phyloP scores from a whole-genome alignment of 2,797 vertebrate species.

The Eremophila alpestris region DNA sequence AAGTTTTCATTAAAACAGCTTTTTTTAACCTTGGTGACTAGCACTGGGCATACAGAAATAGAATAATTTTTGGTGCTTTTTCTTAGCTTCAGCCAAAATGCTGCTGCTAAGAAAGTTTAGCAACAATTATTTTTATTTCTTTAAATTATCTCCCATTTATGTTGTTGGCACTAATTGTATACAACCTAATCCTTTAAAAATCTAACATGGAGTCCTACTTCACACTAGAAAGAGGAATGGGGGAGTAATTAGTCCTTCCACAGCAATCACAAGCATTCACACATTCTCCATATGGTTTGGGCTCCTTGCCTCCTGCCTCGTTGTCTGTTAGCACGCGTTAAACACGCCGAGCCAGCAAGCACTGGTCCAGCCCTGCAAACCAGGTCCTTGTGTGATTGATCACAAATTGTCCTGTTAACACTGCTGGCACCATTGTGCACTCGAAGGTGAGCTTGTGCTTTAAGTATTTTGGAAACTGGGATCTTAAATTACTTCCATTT shows the following conservation, averaged over 20 bases:
- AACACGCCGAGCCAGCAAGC: not conserved
- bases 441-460: not conserved
- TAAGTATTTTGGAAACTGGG: not conserved
- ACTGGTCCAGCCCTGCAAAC: not conserved
- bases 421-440: not conserved
- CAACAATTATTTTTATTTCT: not conserved
- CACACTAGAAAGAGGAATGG: not conserved
- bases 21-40: not conserved
- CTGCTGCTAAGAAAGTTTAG: not conserved
- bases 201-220: not conserved
- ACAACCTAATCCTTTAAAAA: not conserved
- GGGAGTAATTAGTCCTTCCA: not conserved
- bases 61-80: not conserved
- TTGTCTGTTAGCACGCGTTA: fast-evolving
- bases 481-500: not conserved
- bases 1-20: not conserved
- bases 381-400: fast-evolving
- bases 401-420: not conserved
- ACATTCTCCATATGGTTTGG: not conserved
- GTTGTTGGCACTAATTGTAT: not conserved
- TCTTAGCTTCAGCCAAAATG: not conserved
- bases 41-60: not conserved
- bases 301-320: not conserved
- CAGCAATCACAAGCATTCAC: not conserved
- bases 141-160: not conserved